Percentiles rank a stretch among this genome's conserved stretches.
Evolutionary conservation across 2,797 vertebrate genomes (phyloP).

Genomic region (Vespertilio murinus): DNA sequence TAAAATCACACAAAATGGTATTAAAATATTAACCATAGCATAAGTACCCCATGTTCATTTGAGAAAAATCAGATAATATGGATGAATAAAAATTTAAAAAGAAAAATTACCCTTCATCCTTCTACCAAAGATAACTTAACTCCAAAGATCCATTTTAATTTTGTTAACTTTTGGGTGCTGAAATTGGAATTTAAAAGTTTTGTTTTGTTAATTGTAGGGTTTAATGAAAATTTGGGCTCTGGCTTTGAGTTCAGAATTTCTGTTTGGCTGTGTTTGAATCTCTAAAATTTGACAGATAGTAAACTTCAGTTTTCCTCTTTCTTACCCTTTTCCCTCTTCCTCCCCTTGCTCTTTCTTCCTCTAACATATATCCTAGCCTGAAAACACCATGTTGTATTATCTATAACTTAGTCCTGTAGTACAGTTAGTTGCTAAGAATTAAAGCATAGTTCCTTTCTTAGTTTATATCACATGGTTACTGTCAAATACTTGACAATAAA

Average conservation of each 20-base stretch:
- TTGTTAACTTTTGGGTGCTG: constrained; percentile 10
- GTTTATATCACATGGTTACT: constrained; percentile 9
- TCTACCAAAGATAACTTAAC: neutral
- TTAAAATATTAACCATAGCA: neutral
- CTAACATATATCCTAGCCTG: neutral
- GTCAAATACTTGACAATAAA: constrained; percentile 8
- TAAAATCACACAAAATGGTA: neutral
- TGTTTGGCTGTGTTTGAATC: neutral
- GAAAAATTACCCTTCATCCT: neutral
- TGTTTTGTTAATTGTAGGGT: neutral
- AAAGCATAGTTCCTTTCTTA: neutral
- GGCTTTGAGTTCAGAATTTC: neutral
- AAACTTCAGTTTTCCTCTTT: constrained; percentile 19
- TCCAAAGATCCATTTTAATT: neutral
- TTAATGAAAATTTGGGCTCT: neutral
- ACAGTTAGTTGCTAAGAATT: neutral
- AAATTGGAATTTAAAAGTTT: neutral
- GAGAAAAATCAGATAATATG: constrained; percentile 18
- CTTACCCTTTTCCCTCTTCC: neutral
- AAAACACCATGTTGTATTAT: neutral
- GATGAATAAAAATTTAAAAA: constrained; percentile 8
- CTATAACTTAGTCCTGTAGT: neutral
- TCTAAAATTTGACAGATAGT: constrained; percentile 12
- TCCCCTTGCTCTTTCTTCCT: neutral
- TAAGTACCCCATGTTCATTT: neutral